Conservation (phyloP, 2,888 invertebrate species). For the Neocrepidodera transversa region DNA sequence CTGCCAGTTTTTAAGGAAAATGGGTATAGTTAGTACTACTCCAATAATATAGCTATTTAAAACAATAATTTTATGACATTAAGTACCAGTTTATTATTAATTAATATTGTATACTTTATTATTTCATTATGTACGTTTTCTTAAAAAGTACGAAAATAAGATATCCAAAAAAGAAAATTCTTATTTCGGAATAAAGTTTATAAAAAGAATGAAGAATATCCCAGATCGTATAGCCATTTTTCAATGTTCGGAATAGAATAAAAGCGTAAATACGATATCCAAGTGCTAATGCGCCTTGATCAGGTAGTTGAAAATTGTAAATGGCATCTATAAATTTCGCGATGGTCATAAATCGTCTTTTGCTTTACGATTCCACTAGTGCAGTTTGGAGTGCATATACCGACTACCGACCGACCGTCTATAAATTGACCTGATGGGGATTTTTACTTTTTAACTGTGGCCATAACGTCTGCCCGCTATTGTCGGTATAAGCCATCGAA, state of each 20-base stretch:
- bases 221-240: background rate
- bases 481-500: conserved; percentile 35
- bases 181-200: too few relatives aligned
- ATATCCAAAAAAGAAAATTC: background rate
- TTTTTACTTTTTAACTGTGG: conserved; percentile 38
- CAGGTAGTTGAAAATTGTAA: conserved; percentile 42
- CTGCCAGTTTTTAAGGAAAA: too few relatives aligned
- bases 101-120: too few relatives aligned
- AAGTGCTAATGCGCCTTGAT: conserved; percentile 28
- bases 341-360: conserved; percentile 41
- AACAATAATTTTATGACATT: too few relatives aligned
- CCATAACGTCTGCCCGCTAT: conserved; percentile 41
- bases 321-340: conserved; percentile 33
- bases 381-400: conserved; percentile 45
- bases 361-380: conserved; percentile 46
- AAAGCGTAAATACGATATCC: conserved; percentile 27
- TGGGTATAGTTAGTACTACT: too few relatives aligned
- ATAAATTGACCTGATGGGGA: conserved; percentile 42
- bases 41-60: too few relatives aligned
- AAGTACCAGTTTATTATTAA: too few relatives aligned
- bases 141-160: background rate
- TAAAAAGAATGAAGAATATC: too few relatives aligned
- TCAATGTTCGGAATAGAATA: conserved; percentile 13
- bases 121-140: background rate
- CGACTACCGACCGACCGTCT: conserved; percentile 43